phyloP scores from a whole-genome alignment of 53 echinoderm and acorn worm genomes.

The Actinopyga echinites region DNA sequence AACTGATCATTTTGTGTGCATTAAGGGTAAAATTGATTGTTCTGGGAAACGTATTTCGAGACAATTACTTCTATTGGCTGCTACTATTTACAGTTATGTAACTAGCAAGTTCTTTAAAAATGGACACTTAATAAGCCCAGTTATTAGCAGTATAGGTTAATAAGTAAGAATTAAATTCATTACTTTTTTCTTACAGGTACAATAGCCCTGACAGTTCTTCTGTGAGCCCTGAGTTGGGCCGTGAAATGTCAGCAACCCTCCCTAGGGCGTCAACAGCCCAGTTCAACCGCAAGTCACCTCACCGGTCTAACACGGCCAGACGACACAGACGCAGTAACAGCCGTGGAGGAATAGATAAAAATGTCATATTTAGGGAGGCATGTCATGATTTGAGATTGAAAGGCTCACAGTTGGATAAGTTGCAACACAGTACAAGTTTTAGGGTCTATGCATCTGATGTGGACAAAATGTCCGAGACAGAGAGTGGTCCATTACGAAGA shows the following conservation, averaged over 20 bases:
- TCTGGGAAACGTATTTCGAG: too few relatives aligned
- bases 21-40: too few relatives aligned
- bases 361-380: slow-evolving; percentile 45
- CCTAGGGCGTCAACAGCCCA: slow-evolving; percentile 54
- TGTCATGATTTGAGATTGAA: neutral
- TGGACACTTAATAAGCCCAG: too few relatives aligned
- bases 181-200: slow-evolving; percentile 59
- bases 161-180: too few relatives aligned
- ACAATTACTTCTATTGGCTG: too few relatives aligned
- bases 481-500: slow-evolving; percentile 22
- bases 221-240: slow-evolving; percentile 72
- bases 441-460: slow-evolving; percentile 57
- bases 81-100: too few relatives aligned
- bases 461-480: slow-evolving; percentile 43
- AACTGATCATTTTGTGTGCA: too few relatives aligned
- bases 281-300: slow-evolving; percentile 53
- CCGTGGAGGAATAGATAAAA: slow-evolving; percentile 79
- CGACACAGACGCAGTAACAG: slow-evolving; percentile 90
- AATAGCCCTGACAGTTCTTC: slow-evolving; percentile 79
- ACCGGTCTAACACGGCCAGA: slow-evolving; percentile 58
- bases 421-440: slow-evolving; percentile 54
- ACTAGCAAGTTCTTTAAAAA: too few relatives aligned
- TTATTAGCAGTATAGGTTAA: too few relatives aligned
- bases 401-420: slow-evolving; percentile 25
- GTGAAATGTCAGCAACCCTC: slow-evolving; percentile 59